These are phyloP conservation scores for Coleophora flavipennella DNA, from an alignment of 2,888 invertebrate species.

Conservation along the genomic window DNA sequence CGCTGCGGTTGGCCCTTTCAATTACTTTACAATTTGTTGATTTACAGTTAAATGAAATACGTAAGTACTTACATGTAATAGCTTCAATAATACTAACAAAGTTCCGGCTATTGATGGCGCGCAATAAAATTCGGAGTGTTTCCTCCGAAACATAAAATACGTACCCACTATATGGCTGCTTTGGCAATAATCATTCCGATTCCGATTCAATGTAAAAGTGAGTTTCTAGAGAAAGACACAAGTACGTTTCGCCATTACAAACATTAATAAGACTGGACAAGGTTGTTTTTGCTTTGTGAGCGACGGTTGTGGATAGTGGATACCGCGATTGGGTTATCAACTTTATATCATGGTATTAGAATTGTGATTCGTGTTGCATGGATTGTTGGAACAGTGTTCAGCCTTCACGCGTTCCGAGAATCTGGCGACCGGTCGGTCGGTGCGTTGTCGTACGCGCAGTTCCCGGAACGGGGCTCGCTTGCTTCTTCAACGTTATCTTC, in stretches of 20 bases:
- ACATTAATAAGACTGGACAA: background rate
- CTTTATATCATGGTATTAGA: background rate
- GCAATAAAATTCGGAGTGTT: background rate
- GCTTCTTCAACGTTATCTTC: background rate
- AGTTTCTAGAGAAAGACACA: background rate
- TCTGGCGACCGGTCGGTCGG: constrained; percentile 40
- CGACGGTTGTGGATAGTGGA: background rate
- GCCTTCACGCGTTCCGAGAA: constrained; percentile 60
- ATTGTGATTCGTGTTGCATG: background rate
- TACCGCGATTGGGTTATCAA: background rate
- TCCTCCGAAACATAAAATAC: constrained; percentile 25
- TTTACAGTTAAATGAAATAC: too few species aligned
- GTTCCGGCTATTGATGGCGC: too few species aligned
- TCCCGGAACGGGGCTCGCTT: constrained; percentile 34
- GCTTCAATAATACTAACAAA: too few species aligned
- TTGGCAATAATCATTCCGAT: constrained; percentile 49
- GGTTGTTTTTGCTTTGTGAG: background rate
- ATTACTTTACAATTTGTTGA: too few species aligned
- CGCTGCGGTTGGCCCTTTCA: too few species aligned
- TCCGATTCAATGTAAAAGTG: constrained; percentile 41
- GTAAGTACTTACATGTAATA: too few species aligned
- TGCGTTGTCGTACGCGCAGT: constrained; percentile 20
- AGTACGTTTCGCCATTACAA: background rate
- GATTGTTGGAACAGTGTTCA: constrained; percentile 28
- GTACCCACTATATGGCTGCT: too few species aligned